A percentile compares a stretch with the other conserved stretches of the same genome.
Conservation (phyloP, 2,797 vertebrate species). For the Enteromius mattozi region DNA sequence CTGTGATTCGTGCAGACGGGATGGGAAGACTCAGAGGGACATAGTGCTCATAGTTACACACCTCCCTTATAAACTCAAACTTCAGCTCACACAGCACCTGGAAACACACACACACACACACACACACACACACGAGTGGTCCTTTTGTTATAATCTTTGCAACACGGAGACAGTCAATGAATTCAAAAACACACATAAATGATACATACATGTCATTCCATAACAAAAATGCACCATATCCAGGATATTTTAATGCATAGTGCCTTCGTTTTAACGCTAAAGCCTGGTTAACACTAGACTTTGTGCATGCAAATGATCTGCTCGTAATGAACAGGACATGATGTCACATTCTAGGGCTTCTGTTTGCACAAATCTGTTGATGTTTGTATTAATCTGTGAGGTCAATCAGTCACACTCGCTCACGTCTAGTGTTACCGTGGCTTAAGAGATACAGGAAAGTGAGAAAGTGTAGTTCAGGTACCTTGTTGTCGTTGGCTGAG, state of each 20-base stretch:
- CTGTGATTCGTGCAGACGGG: constrained; percentile 89
- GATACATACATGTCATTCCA: background rate
- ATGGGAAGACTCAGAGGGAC: constrained; percentile 94
- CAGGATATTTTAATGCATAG: background rate
- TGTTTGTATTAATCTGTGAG: background rate
- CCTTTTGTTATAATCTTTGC: background rate
- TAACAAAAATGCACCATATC: no score
- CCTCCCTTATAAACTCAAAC: constrained; percentile 96
- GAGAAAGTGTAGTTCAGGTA: constrained; percentile 62
- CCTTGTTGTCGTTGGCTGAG: constrained; percentile 91
- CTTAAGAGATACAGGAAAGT: background rate
- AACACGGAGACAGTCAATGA: background rate
- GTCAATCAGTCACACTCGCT: background rate
- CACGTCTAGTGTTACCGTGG: background rate
- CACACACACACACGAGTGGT: constrained; percentile 26
- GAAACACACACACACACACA: no score
- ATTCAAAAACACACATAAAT: constrained; percentile 15
- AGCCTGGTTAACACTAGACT: background rate
- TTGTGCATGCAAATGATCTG: background rate
- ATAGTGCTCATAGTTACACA: constrained; percentile 97
- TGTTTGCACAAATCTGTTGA: background rate
- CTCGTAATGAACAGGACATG: background rate
- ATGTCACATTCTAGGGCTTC: background rate
- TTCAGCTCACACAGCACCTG: constrained; percentile 91
- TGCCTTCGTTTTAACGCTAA: background rate